These are phyloP conservation scores for Axea sp. DNA, from an alignment of 2,888 invertebrate species.

Conservation along the genomic window DNA sequence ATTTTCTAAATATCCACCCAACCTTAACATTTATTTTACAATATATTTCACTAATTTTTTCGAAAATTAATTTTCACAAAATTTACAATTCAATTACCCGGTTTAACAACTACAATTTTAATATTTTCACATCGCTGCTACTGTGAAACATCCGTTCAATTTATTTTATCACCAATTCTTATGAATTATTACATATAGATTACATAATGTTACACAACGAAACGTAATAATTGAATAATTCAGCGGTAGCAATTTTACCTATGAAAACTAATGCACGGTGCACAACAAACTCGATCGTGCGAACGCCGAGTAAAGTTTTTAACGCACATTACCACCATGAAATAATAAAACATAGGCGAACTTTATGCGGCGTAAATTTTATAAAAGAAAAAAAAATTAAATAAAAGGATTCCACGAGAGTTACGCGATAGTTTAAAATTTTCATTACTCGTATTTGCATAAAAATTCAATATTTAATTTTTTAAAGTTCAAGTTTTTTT, in stretches of 20 bases:
- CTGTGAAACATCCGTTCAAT: too few relatives aligned
- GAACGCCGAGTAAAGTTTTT: constrained; percentile 6
- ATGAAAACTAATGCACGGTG: constrained; percentile 2
- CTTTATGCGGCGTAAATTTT: constrained; percentile 4
- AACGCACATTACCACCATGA: constrained; percentile 5
- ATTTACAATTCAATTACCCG: too few relatives aligned
- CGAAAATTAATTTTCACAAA: too few relatives aligned
- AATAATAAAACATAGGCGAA: constrained; percentile 8
- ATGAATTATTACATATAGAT: too few relatives aligned
- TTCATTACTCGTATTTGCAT: constrained; percentile 27
- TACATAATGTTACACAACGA: too few relatives aligned
- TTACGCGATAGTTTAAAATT: constrained; percentile 12
- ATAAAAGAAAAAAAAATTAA: neutral
- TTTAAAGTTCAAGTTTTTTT: neutral
- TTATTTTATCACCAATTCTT: too few relatives aligned
- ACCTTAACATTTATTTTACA: too few relatives aligned
- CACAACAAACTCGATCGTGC: constrained; percentile 11
- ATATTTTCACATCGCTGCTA: too few relatives aligned
- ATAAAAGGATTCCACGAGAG: constrained; percentile 8
- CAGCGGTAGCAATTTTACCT: neutral
- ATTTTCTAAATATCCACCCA: too few relatives aligned
- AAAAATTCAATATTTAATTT: constrained; percentile 26
- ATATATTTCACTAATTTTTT: too few relatives aligned
- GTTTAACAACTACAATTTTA: too few relatives aligned
- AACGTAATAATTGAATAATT: too few relatives aligned